Evolutionary conservation across 1,140 invertebrate species (phyloP).

Genomic region (Psix sp.): DNA sequence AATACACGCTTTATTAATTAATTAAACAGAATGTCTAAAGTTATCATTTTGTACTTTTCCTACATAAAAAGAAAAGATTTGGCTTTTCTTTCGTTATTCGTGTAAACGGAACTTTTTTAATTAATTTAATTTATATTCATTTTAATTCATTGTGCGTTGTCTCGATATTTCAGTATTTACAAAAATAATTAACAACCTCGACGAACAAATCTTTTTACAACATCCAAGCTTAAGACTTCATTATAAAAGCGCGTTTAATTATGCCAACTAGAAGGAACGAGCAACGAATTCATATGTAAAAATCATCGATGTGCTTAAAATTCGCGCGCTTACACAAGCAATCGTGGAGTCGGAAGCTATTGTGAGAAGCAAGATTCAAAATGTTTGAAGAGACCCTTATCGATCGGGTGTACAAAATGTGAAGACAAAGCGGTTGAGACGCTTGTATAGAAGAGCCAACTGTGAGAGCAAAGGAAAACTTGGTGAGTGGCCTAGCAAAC

Average conservation of each 20-base stretch:
- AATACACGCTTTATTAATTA: too few species aligned
- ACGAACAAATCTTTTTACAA: too few species aligned
- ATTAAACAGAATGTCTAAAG: too few species aligned
- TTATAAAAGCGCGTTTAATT: conserved; percentile 25
- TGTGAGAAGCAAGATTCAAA: conserved; percentile 51
- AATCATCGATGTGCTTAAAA: conserved; percentile 43
- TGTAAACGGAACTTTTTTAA: too few species aligned
- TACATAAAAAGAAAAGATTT: too few species aligned
- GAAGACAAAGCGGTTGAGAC: conserved; percentile 56
- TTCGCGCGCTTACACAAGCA: conserved; percentile 22
- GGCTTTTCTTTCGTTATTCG: too few species aligned
- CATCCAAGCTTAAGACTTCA: too few species aligned
- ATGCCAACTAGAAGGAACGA: conserved; percentile 1
- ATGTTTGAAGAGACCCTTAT: conserved; percentile 55
- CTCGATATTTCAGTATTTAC: too few species aligned
- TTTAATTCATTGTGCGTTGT: too few species aligned
- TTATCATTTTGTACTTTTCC: too few species aligned
- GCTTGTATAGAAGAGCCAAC: conserved; percentile 38
- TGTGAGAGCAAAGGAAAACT: conserved; percentile 47
- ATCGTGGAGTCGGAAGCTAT: conserved; percentile 29
- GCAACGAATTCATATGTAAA: conserved; percentile 21
- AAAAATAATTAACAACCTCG: too few species aligned
- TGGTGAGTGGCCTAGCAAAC: conserved; percentile 52
- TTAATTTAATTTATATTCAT: too few species aligned
- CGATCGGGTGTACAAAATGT: conserved; percentile 56